phyloP scores from a whole-genome alignment of 2,888 invertebrate genomes.

The Stenolophus ochropezus region DNA sequence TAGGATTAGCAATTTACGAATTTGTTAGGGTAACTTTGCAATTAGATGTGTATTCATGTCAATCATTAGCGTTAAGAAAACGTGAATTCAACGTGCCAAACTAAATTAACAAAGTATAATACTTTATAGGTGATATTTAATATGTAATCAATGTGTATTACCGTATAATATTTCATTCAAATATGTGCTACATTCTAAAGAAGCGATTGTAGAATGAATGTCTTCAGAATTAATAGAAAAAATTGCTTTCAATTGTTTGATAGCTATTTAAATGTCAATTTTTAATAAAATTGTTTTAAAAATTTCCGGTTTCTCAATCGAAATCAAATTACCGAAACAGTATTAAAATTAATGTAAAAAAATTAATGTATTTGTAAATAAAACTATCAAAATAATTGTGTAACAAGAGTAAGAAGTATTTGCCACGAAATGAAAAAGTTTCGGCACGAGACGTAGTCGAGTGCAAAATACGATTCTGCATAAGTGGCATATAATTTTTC shows the following conservation, averaged over 20 bases:
- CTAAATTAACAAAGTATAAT: slow-evolving; percentile 8
- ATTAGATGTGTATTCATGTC: slow-evolving; percentile 47
- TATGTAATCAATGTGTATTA: slow-evolving; percentile 23
- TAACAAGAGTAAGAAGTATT: not conserved
- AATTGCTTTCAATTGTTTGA: not conserved
- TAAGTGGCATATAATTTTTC: too few species aligned
- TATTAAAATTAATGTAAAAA: not conserved
- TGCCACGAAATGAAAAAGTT: too few species aligned
- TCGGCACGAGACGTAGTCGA: too few species aligned
- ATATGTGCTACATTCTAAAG: not conserved
- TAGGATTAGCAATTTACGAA: slow-evolving; percentile 30
- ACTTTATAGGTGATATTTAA: slow-evolving; percentile 29
- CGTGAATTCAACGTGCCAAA: slow-evolving; percentile 62
- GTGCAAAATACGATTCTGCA: too few species aligned
- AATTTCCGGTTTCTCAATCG: not conserved
- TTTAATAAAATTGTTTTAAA: not conserved
- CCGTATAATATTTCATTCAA: slow-evolving; percentile 11
- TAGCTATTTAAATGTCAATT: not conserved
- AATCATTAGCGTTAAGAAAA: slow-evolving; percentile 57
- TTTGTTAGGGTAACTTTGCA: slow-evolving; percentile 11
- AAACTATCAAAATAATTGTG: too few species aligned
- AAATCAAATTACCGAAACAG: not conserved
- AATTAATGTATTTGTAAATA: not conserved
- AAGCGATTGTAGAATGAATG: not conserved
- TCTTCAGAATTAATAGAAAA: not conserved